Base-by-base conservation (phyloP, 1,140 invertebrate species). In the Drosophila lacteicornis region DNA sequence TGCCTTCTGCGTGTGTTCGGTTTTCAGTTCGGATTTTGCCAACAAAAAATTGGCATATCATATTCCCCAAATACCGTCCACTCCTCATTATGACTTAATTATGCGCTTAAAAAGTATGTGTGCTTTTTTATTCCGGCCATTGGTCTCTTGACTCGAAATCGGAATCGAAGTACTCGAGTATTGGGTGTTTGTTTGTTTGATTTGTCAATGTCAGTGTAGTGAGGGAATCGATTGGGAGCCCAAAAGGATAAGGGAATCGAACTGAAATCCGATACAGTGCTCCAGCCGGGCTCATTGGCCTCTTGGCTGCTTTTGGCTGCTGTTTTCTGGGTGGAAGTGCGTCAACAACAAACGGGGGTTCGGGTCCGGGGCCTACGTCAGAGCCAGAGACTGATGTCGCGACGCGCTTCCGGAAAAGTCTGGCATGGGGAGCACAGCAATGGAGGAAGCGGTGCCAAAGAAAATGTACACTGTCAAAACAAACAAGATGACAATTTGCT, bases 381-480 rank as follows among this genome's bases (percentile, higher is more conserved):
- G 84, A 84, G 79, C 67, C 82, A 62, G 78, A 85, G 70, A 80
- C 81, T 87, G 76, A 63, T 85, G 85, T 90, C 85, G 85, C 85
- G 85, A 73, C 85, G 79, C 70, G 86, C 86, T 90, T 90, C 85
- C 85, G 85, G 85, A 90, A 90, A 91, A 90, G 85, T 90, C 86
- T 88, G 81, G 69, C 66, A 76, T 56, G 75, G 88, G 87, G 68
- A 69, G 75, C 33, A 11, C 71, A 80, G 79, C 70, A 63, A 68
- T 78, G 43, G 63, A 71, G 81, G 81, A 90, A 88, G 76, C 81
- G 71, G 50, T 81, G 85, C 81, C 85, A 87, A 84, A 88, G 80
- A 66, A 75, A 74, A 65, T 61, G 68, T 74, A 61, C 53, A 56
- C 53, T 56, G 53, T 56, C 53, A 56, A 22, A 56, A 38, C 53